A percentile compares a stretch with the other conserved stretches of the same genome.
Evolutionary conservation across 2,113 vertebrate species (phyloP).

Genomic region (Zonotrichia leucophrys): DNA sequence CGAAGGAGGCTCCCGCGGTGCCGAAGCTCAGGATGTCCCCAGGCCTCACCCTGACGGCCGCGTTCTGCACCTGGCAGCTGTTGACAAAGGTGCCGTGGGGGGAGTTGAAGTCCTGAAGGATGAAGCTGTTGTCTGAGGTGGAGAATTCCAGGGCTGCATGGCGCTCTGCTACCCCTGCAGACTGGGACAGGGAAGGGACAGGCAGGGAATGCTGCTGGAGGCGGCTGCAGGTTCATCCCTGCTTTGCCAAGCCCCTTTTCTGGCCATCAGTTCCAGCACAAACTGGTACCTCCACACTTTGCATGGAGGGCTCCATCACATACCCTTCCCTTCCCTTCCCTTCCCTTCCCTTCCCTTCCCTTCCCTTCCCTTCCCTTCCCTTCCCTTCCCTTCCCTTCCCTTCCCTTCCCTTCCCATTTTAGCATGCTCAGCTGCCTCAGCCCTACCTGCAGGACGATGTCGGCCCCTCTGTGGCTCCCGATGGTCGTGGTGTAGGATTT

Average conservation of each 20-base stretch:
- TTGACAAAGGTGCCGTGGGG: slow-evolving; percentile 78
- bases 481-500: slow-evolving; percentile 65
- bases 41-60: slow-evolving; percentile 68
- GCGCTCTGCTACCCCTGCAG: not conserved
- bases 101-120: slow-evolving; percentile 80
- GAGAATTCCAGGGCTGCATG: not conserved
- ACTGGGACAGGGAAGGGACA: not conserved
- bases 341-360: too few relatives aligned
- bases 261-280: fast-evolving
- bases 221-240: not conserved
- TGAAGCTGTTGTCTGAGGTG: not conserved
- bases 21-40: slow-evolving; percentile 80
- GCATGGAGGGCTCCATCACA: fast-evolving
- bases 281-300: not conserved
- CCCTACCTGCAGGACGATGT: slow-evolving; percentile 79
- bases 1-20: slow-evolving; percentile 52
- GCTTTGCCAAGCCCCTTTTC: not conserved
- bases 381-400: too few relatives aligned
- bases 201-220: too few relatives aligned
- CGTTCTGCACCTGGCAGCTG: slow-evolving; percentile 81
- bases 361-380: too few relatives aligned
- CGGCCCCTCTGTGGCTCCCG: slow-evolving; percentile 71
- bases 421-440: fast-evolving
- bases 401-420: not conserved
- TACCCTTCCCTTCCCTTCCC: not conserved